Conservation (phyloP, 2,888 invertebrate species). For the Asteroscopus sphinx region DNA sequence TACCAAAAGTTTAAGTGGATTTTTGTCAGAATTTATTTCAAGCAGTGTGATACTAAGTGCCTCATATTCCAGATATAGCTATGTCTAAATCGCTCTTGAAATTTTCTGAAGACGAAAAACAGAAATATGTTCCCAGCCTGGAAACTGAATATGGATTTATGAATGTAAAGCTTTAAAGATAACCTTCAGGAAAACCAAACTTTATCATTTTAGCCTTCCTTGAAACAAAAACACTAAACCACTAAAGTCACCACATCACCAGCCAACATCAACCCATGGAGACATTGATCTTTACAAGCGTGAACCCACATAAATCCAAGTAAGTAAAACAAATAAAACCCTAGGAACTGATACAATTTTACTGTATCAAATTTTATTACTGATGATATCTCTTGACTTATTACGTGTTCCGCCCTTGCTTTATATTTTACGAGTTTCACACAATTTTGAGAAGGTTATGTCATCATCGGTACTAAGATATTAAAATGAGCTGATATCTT, state of each 20-base stretch:
- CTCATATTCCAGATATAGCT: too few relatives aligned
- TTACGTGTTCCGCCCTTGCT: conserved; percentile 47
- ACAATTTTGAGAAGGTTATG: conserved; percentile 46
- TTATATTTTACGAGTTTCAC: conserved; percentile 51
- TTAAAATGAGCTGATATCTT: conserved; percentile 47
- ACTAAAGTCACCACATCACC: background rate
- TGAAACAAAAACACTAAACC: background rate
- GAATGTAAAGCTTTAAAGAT: too few relatives aligned
- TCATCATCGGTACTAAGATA: conserved; percentile 27
- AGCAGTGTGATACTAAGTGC: too few relatives aligned
- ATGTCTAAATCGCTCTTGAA: too few relatives aligned
- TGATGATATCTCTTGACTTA: conserved; percentile 55
- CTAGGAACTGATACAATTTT: conserved; percentile 43
- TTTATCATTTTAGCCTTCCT: background rate
- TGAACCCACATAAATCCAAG: conserved; percentile 21
- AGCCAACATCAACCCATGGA: background rate
- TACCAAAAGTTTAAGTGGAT: too few relatives aligned
- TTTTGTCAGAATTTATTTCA: too few relatives aligned
- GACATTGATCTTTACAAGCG: conserved; percentile 1
- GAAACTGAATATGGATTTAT: too few relatives aligned
- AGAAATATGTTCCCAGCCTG: too few relatives aligned
- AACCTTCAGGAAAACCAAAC: too few relatives aligned
- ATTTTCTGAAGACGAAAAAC: too few relatives aligned
- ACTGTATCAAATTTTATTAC: conserved; percentile 57
- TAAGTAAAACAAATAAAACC: conserved; percentile 43